Evolutionary conservation across 2,888 invertebrate species (phyloP).

Genomic region (Phaonia tiefii): DNA sequence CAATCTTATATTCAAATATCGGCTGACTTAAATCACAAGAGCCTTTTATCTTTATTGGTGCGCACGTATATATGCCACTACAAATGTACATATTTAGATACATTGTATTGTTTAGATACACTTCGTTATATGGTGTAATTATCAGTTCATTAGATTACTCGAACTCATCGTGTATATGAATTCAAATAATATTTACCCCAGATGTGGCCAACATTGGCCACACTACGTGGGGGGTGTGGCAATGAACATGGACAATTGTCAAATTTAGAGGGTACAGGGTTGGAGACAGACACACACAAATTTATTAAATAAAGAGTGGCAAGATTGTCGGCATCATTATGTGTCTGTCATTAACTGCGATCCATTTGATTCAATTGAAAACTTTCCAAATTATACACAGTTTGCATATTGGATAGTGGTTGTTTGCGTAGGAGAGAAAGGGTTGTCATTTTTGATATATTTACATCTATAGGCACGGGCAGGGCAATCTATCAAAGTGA

Average conservation of each 20-base stretch:
- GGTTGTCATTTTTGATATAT: no score
- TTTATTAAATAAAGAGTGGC: not conserved
- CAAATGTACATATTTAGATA: not conserved
- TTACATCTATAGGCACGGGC: no score
- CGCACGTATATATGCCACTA: not conserved
- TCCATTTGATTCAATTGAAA: conserved; percentile 15
- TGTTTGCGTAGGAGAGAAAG: not conserved
- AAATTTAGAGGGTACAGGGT: not conserved
- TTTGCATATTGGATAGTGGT: not conserved
- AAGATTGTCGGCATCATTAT: not conserved
- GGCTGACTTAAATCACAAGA: not conserved
- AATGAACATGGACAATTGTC: not conserved
- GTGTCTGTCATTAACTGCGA: not conserved
- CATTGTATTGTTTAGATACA: not conserved
- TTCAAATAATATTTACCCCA: conserved; percentile 2
- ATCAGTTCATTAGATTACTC: conserved; percentile 23
- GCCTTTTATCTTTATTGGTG: not conserved
- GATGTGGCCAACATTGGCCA: not conserved
- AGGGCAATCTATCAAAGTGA: no score
- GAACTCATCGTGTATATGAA: no score
- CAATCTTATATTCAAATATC: conserved; percentile 2
- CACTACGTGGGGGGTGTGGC: not conserved
- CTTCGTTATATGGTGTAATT: not conserved
- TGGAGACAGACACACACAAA: not conserved
- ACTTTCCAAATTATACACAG: not conserved